phyloP scores from a whole-genome alignment of 2,113 vertebrate genomes.

The Pongo abelii region DNA sequence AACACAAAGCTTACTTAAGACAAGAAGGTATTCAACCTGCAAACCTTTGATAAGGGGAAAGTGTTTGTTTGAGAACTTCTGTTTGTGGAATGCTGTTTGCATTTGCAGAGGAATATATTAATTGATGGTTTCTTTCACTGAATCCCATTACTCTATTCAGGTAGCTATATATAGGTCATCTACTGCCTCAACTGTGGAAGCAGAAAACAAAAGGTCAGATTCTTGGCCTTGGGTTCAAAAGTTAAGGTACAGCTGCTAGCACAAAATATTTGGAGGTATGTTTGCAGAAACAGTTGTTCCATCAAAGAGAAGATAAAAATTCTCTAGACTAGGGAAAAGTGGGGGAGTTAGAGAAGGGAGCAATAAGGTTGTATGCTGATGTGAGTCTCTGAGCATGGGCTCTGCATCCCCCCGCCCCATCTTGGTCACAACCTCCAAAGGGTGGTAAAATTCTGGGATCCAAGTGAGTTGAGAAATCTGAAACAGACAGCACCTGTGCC shows the following conservation, averaged over 20 bases:
- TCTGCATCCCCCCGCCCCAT: background rate
- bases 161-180: background rate
- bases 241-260: background rate
- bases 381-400: background rate
- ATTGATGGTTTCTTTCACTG: background rate
- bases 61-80: background rate
- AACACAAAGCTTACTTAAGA: background rate
- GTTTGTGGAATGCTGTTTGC: background rate
- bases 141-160: background rate
- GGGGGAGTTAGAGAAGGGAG: background rate
- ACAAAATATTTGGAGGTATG: background rate
- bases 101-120: background rate
- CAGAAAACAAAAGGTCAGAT: background rate
- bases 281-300: background rate
- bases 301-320: background rate
- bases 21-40: background rate
- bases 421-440: background rate
- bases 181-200: background rate
- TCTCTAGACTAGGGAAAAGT: background rate
- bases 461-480: background rate
- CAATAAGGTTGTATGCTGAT: background rate
- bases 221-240: constrained; percentile 15
- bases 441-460: background rate
- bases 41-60: background rate
- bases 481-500: background rate